These are phyloP conservation scores for Dexiosoma caninum DNA, from an alignment of 2,888 invertebrate species.

Conservation along the genomic window DNA sequence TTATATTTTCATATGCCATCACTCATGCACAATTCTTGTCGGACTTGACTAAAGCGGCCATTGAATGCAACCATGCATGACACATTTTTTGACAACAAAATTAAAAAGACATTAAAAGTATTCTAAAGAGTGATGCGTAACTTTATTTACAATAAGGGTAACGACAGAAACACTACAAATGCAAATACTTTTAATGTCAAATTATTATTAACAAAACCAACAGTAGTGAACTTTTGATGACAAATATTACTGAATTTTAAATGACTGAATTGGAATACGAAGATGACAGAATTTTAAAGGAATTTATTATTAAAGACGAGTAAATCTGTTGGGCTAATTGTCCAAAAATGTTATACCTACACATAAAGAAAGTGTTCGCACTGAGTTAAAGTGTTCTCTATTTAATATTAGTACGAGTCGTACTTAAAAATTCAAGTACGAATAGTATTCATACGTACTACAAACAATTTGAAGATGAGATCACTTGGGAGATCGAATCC, in stretches of 20 bases:
- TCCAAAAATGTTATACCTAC: too few relatives aligned
- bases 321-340: too few relatives aligned
- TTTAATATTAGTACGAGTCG: too few relatives aligned
- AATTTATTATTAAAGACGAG: neutral
- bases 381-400: too few relatives aligned
- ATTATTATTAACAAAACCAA: slow-evolving; percentile 12
- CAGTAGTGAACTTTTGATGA: slow-evolving; percentile 18
- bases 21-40: neutral
- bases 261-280: too few relatives aligned
- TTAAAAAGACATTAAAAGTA: slow-evolving; percentile 61
- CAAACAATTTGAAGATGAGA: too few relatives aligned
- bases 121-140: slow-evolving; percentile 50
- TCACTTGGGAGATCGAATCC: too few relatives aligned
- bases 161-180: slow-evolving; percentile 29
- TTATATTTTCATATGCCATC: neutral
- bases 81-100: slow-evolving; percentile 14
- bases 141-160: slow-evolving; percentile 30
- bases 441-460: too few relatives aligned
- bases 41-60: slow-evolving; percentile 18
- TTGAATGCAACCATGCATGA: slow-evolving; percentile 47
- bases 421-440: too few relatives aligned
- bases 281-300: neutral
- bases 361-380: too few relatives aligned
- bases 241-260: slow-evolving; percentile 4
- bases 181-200: slow-evolving; percentile 35